Evolutionary conservation across 1,140 invertebrate genomes (phyloP), one percentile per base, ranked within the genome.

Genomic region (Caenorhabditis tropicalis): DNA sequence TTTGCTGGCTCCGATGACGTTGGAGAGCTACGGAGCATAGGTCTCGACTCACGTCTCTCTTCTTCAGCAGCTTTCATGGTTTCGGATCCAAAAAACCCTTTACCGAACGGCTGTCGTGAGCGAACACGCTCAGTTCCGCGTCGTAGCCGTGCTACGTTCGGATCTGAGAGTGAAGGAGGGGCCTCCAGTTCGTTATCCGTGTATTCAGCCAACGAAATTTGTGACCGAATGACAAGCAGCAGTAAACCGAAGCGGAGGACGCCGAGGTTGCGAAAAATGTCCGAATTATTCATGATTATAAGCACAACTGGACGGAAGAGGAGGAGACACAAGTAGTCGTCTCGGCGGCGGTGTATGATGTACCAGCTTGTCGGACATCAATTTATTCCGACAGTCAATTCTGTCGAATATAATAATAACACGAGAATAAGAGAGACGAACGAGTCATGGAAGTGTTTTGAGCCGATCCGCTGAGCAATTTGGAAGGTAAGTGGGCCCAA

Each of bases 251-350:
- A 46, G 36, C 16, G 65, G n/a, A 43, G 36, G 65, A 39, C 65
- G 29, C 65, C 36, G 65, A 39, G 36, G 65, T 24, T 46, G 65
- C n/a, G 36, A 43, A 74, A 43, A 24, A 43, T 74, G 65, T 36
- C 21, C 65, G 65, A 74, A 74, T 74, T 74, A 74, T 74, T 74
- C 65, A 74, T 74, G 65, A 74, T 39, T 74, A 74, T 74, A 74
- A 74, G 65, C 65, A 74, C 65, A 74, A 43, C 65, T 74, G 36
- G 65, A 10, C 36, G 65, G 33, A 74, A 46, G 33, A 24, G 31
- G 27, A 29, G 31, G 33, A 39, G 33, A 65, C 21, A 65, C 65
- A 43, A 56, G 51, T 56, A 9, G 53, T 56, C 24, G 53, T 56
- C 53, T 21, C 53, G 7, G 24, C 24, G 21, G 53, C 53, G 21